Percentiles rank a stretch among this genome's conserved stretches.
These are phyloP conservation scores for Menidia beryllina DNA, from an alignment of 2,113 vertebrate species.

Conservation along the genomic window DNA sequence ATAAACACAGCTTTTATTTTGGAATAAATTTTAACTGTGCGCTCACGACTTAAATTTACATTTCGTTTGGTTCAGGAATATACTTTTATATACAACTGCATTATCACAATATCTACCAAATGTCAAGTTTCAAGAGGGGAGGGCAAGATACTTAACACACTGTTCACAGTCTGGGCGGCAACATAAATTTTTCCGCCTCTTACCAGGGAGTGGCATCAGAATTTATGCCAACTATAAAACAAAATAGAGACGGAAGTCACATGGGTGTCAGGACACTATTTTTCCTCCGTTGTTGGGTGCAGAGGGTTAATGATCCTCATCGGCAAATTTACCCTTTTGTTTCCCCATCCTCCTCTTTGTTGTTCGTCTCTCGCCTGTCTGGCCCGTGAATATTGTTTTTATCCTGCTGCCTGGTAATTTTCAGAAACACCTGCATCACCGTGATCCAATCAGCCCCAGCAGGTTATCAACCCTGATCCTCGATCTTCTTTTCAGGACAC, in stretches of 20 bases:
- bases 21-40: no score
- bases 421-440: background rate
- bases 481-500: background rate
- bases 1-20: no score
- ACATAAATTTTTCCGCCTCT: no score
- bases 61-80: no score
- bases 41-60: no score
- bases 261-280: background rate
- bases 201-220: background rate
- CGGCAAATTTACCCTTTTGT: background rate
- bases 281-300: background rate
- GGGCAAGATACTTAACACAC: no score
- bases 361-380: no score
- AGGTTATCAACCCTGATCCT: background rate
- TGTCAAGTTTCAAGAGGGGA: no score
- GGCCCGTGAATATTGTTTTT: background rate
- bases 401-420: background rate
- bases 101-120: no score
- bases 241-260: background rate
- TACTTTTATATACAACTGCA: no score
- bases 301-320: background rate
- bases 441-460: background rate
- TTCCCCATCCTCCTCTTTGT: background rate
- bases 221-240: background rate
- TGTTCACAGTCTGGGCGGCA: no score